These are phyloP conservation scores for Cyrtonyx montezumae DNA, from an alignment of 2,113 vertebrate genomes.

Conservation along the genomic window DNA sequence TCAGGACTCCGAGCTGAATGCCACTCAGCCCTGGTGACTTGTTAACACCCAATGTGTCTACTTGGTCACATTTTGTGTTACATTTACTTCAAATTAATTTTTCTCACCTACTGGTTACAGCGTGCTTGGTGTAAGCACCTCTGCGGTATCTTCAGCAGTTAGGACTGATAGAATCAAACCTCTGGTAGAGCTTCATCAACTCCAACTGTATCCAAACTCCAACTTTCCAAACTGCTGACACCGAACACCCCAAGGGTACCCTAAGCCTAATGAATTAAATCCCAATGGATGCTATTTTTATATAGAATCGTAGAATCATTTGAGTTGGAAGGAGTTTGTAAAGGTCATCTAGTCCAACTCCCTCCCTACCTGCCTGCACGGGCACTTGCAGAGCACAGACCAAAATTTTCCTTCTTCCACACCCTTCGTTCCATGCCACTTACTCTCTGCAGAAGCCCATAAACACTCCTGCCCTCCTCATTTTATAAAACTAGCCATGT, in stretches of 20 bases:
- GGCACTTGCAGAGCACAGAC: not conserved
- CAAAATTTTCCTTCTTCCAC: constrained; percentile 13
- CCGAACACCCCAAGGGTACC: not conserved
- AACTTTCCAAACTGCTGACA: not conserved
- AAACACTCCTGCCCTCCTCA: not conserved
- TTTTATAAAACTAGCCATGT: not conserved
- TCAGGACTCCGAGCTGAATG: not conserved
- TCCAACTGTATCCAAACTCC: not conserved
- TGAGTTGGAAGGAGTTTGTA: too few relatives aligned
- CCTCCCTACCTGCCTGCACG: constrained; percentile 8
- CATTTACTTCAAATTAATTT: not conserved
- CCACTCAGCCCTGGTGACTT: not conserved
- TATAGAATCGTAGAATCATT: too few relatives aligned
- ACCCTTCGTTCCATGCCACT: constrained; percentile 8
- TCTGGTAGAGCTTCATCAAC: not conserved
- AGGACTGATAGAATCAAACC: not conserved
- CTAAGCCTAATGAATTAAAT: not conserved
- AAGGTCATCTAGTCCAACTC: too few relatives aligned
- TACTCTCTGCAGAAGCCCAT: not conserved
- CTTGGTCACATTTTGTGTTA: not conserved
- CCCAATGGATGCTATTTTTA: not conserved
- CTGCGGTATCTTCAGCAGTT: not conserved
- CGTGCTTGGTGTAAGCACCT: fast-evolving
- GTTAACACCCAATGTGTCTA: not conserved
- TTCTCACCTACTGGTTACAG: not conserved